A percentile compares a stretch with the other conserved stretches of the same genome.
Evolutionary conservation across 2,113 vertebrate genomes (phyloP).

Genomic region (Ictalurus punctatus): DNA sequence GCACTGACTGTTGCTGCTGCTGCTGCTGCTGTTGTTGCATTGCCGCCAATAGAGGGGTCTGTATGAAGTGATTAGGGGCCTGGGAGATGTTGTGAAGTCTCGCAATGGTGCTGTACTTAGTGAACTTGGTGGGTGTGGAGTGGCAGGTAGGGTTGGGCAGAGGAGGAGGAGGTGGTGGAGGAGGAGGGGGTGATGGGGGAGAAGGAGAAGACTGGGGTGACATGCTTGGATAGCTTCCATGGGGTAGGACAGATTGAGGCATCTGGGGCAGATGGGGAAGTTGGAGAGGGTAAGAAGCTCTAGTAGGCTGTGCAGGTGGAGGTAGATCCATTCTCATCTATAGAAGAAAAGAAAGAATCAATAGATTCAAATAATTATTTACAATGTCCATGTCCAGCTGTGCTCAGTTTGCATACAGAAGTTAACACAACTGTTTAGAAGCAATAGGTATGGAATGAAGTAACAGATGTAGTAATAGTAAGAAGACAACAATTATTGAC

Average conservation of each 20-base stretch:
- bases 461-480: background rate
- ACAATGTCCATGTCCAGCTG: background rate
- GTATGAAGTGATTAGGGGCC: constrained; percentile 69
- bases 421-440: background rate
- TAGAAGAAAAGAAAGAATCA: constrained; percentile 47
- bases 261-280: constrained; percentile 77
- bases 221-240: constrained; percentile 69
- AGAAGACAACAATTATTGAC: background rate
- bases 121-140: constrained; percentile 69
- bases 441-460: background rate
- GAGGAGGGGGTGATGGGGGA: constrained; percentile 69
- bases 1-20: constrained; percentile 28
- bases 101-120: constrained; percentile 88
- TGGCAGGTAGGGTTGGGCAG: constrained; percentile 65
- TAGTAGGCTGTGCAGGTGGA: constrained; percentile 55
- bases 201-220: constrained; percentile 78
- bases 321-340: constrained; percentile 85
- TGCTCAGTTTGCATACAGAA: background rate
- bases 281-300: constrained; percentile 79
- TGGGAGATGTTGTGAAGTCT: constrained; percentile 78
- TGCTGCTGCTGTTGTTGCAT: constrained; percentile 43
- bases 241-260: constrained; percentile 59
- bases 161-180: constrained; percentile 60
- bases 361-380: background rate
- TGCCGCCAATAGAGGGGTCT: constrained; percentile 45